Evolutionary conservation across 1,140 invertebrate genomes (phyloP).

Genomic region (Euwallacea fornicatus): DNA sequence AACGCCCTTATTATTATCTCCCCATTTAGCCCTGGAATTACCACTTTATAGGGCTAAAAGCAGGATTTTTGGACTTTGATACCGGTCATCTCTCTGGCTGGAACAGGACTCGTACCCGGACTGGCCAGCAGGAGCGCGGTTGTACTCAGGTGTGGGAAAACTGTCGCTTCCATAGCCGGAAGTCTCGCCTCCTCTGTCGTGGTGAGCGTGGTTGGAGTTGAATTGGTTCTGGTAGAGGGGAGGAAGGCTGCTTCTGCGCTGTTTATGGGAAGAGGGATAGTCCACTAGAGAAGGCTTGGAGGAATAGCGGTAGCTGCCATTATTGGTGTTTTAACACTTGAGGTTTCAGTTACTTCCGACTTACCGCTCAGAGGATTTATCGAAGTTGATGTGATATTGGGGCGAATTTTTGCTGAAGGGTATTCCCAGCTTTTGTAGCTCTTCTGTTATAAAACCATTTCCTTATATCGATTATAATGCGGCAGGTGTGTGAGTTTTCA

Average conservation of each 20-base stretch:
- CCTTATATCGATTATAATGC: neutral
- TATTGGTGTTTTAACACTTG: too few species aligned
- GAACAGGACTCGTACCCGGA: slow-evolving; percentile 51
- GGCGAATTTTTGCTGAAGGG: slow-evolving; percentile 53
- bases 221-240: slow-evolving; percentile 50
- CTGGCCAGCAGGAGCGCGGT: slow-evolving; percentile 20
- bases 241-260: slow-evolving; percentile 45
- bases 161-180: slow-evolving; percentile 74
- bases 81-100: slow-evolving; percentile 58
- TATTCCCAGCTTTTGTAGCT: slow-evolving; percentile 62
- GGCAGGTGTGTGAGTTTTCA: neutral
- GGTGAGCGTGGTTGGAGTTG: slow-evolving; percentile 43
- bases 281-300: slow-evolving; percentile 35
- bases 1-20: slow-evolving; percentile 59
- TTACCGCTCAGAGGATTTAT: neutral
- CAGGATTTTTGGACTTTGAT: neutral
- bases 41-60: neutral
- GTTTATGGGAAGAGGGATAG: neutral
- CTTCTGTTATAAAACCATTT: slow-evolving; percentile 57
- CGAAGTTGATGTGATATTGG: neutral
- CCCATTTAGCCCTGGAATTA: slow-evolving; percentile 63
- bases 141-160: slow-evolving; percentile 50
- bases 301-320: slow-evolving; percentile 34
- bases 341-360: too few species aligned
- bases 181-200: slow-evolving; percentile 65